Evolutionary conservation across 1,140 invertebrate genomes (phyloP), one percentile per base, ranked within the genome.

Genomic region (Oncopeltus fasciatus): DNA sequence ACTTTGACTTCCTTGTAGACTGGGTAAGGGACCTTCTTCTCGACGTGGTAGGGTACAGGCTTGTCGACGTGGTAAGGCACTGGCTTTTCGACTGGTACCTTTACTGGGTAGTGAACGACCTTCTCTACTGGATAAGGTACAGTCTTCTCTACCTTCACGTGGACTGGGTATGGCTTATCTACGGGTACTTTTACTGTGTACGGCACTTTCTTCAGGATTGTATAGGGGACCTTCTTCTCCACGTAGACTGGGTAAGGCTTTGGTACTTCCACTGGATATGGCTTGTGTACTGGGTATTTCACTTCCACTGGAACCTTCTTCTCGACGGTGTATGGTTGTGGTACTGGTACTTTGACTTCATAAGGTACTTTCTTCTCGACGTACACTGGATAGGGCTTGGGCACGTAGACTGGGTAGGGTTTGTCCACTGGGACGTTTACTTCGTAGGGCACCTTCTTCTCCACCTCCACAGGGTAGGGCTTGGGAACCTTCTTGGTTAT

Each of bases 141-240:
- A 64, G 77, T 72, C 66, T 81, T 75, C 70, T 80, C 76, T 28
- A 70, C 68, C 0, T 69, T 53, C 20, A 71, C 67, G 67, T 81
- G 80, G 0, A 83, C 76, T 63, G 82, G 80, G 57, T 83, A 78
- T 5, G 82, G 80, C 65, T 78, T 75, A 44, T 85, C 83, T 29
- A 83, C 78, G 2, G 74, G 83, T 28, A 87, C 84, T 69, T 86
- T 81, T 3, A 86, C 84, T 51, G 83, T 78, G 69, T 82, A 81
- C 62, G 83, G 85, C 16, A 86, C 79, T 29, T 79, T 77, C 71
- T 86, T 86, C 69, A 86, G 84, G 0, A 87, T 83, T 29, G 84
- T 82, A 59, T 82, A 81, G 1, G 85, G 85, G 0, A 70, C 65
- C 68, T 67, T 66, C 58, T 72, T 72, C 44, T 70, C 69, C 14